Percentiles rank a stretch among this genome's conserved stretches.
Evolutionary conservation across 2,113 vertebrate species (phyloP).

Genomic region (Muntiacus reevesi): DNA sequence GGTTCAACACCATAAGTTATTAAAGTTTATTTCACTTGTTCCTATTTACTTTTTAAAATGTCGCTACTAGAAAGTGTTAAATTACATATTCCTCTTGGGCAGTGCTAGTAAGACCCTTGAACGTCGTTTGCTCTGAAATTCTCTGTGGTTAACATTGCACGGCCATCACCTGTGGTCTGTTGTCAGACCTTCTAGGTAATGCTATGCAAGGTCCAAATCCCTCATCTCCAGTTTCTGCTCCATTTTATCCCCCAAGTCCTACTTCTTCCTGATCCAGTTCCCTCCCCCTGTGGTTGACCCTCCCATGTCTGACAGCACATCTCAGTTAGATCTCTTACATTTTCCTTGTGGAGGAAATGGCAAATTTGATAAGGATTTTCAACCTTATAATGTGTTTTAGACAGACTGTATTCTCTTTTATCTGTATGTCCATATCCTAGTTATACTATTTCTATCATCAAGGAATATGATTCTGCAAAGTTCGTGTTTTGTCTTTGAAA

Average conservation of each 20-base stretch:
- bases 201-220: not conserved
- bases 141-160: not conserved
- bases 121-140: not conserved
- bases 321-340: not conserved
- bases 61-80: not conserved
- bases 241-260: not conserved
- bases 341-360: not conserved
- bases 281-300: not conserved
- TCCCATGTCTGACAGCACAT: not conserved
- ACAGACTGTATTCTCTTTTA: not conserved
- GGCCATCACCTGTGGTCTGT: not conserved
- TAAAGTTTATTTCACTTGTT: not conserved
- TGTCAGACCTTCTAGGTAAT: not conserved
- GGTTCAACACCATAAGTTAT: not conserved
- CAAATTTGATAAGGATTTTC: not conserved
- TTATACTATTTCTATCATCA: not conserved
- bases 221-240: not conserved
- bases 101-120: not conserved
- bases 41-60: not conserved
- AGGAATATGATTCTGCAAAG: not conserved
- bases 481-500: conserved; percentile 1
- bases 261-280: not conserved
- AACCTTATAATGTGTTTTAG: not conserved
- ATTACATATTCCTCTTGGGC: not conserved
- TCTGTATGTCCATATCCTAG: not conserved